phyloP scores from a whole-genome alignment of 2,888 invertebrate species.

The Drosophila algonquin region DNA sequence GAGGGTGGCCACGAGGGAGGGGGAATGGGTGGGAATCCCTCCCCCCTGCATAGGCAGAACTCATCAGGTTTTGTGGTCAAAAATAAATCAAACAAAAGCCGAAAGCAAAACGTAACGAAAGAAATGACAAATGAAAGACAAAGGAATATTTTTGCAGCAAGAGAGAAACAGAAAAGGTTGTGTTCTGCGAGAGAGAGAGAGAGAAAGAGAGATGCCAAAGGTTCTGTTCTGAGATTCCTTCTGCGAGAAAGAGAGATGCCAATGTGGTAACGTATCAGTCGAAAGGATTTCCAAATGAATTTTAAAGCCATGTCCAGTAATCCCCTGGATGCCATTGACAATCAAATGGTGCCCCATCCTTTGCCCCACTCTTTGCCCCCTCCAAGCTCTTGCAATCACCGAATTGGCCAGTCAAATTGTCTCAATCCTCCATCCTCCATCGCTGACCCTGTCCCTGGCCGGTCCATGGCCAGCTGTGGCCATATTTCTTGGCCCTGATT shows the following conservation, averaged over 20 bases:
- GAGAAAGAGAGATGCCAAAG: background rate
- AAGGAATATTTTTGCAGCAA: slow-evolving; percentile 10
- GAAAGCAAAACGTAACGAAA: background rate
- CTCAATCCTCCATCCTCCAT: background rate
- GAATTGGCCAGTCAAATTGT: slow-evolving; percentile 37
- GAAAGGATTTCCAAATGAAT: slow-evolving; percentile 35
- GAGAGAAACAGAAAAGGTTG: slow-evolving; percentile 7
- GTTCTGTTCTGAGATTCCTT: too few species aligned
- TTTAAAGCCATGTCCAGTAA: slow-evolving; percentile 4
- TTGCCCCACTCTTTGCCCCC: too few species aligned
- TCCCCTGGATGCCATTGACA: slow-evolving; percentile 2
- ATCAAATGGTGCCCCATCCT: slow-evolving; percentile 40
- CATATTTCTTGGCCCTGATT: slow-evolving; percentile 59
- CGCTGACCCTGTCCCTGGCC: slow-evolving; percentile 8
- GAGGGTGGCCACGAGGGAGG: background rate
- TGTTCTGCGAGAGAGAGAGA: background rate
- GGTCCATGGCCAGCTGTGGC: slow-evolving; percentile 35
- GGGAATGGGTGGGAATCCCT: background rate
- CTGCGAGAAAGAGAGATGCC: slow-evolving; percentile 11
- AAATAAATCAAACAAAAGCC: slow-evolving; percentile 14
- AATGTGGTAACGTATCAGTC: slow-evolving; percentile 16
- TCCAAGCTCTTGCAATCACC: slow-evolving; percentile 19
- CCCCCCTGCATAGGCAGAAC: background rate
- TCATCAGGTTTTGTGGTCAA: background rate
- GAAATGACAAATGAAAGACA: slow-evolving; percentile 37